These are phyloP conservation scores for Pterostichus niger DNA, from an alignment of 2,888 invertebrate species.

Conservation along the genomic window DNA sequence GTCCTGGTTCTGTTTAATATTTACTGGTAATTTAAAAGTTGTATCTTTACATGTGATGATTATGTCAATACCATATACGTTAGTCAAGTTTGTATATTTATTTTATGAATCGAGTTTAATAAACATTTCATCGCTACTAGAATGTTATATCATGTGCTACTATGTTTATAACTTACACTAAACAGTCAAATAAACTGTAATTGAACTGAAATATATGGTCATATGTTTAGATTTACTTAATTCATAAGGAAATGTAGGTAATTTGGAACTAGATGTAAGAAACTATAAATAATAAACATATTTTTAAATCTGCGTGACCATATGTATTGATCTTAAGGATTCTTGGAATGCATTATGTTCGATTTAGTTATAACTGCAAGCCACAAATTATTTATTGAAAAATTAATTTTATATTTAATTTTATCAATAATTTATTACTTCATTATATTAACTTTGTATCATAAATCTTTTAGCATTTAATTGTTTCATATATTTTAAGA, in stretches of 20 bases:
- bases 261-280: no score
- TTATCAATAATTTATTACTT: no score
- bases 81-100: constrained; percentile 38
- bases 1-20: neutral
- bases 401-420: no score
- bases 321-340: neutral
- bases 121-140: constrained; percentile 30
- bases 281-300: neutral
- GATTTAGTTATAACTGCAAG: neutral
- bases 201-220: neutral
- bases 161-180: neutral
- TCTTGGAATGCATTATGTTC: neutral
- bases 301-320: neutral
- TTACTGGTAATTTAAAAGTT: neutral
- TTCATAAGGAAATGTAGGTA: no score
- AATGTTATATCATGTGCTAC: constrained; percentile 4
- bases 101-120: constrained; percentile 15
- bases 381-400: neutral
- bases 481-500: no score
- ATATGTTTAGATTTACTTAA: no score
- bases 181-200: neutral
- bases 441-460: no score
- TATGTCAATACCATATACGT: constrained; percentile 50
- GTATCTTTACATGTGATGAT: constrained; percentile 2
- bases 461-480: no score